Evolutionary conservation across 2,888 invertebrate species (phyloP), one percentile per base, ranked within the genome.

Genomic region (Nomada hirtipes): DNA sequence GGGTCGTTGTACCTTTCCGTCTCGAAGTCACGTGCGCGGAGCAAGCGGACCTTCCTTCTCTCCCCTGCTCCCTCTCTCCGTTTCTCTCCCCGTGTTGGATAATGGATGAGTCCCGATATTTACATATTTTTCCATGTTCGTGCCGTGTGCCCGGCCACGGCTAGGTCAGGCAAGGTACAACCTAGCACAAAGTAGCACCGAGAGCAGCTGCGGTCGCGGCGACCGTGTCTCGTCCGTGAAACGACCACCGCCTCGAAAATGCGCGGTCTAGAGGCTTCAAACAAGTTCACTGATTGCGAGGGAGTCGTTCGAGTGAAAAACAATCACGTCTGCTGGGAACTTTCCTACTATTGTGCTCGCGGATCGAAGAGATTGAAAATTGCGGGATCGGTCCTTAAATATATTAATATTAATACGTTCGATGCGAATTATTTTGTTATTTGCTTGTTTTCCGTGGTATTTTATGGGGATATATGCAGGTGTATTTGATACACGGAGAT

Each of bases 111-210:
- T 83, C 82, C 84, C 89, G 90, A 90, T 90, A 91, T 92, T 92
- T 91, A 89, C 90, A 92, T 91, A 91, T 92, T 91, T 92, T 90
- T 91, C 90, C 89, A 90, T 91, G 91, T 91, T 89, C 89, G 89
- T 90, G 90, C 85, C 77, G 76, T 76, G 84, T 89, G 85, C 85
- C 79, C 79, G 84, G 84, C 85, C 84, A 86, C 83, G 87, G 89
- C 75, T 87, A 89, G 88, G 89, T 90, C 88, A 90, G 89, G 91
- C 91, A 82, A 91, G 92, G 92, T 85, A 92, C 92, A 75, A 89
- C 90, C 92, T 90, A 91, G 92, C 88, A 92, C 92, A 88, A 89
- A 89, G 89, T 89, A 87, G 83, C 87, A 87, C 90, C 83, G 47
- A 13, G 47, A 11, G 47, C 47, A 15, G 47, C 15, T 47, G 80